Evolutionary conservation across 2,888 invertebrate genomes (phyloP).

Genomic region (Pecten maximus): DNA sequence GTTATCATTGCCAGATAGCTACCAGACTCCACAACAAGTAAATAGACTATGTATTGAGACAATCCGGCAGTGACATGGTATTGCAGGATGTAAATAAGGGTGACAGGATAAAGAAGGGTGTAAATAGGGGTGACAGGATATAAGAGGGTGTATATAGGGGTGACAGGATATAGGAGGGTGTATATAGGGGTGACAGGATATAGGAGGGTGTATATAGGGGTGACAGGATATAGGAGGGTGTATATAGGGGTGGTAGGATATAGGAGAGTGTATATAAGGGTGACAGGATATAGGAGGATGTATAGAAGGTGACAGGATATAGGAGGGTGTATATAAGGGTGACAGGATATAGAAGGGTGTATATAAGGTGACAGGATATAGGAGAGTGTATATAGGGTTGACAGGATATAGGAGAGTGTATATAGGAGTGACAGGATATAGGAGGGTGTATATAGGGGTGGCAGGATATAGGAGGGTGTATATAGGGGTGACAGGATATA

Average conservation of each 20-base stretch:
- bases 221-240: not conserved
- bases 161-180: not conserved
- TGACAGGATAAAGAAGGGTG: not conserved
- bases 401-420: too few species aligned
- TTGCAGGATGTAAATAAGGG: not conserved
- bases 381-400: not conserved
- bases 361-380: slow-evolving; percentile 9
- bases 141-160: not conserved
- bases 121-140: not conserved
- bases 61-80: not conserved
- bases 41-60: not conserved
- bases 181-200: slow-evolving; percentile 7
- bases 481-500: slow-evolving; percentile 11
- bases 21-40: not conserved
- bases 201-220: not conserved
- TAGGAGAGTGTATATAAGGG: not conserved
- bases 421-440: not conserved
- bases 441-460: slow-evolving; percentile 6
- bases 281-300: not conserved
- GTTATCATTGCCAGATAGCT: not conserved
- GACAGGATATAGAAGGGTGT: slow-evolving; percentile 8
- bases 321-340: slow-evolving; percentile 9
- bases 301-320: not conserved
- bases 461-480: not conserved
- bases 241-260: not conserved